Evolutionary conservation across 1,140 invertebrate species (phyloP).

Genomic region (Archegozetes longisetosus): DNA sequence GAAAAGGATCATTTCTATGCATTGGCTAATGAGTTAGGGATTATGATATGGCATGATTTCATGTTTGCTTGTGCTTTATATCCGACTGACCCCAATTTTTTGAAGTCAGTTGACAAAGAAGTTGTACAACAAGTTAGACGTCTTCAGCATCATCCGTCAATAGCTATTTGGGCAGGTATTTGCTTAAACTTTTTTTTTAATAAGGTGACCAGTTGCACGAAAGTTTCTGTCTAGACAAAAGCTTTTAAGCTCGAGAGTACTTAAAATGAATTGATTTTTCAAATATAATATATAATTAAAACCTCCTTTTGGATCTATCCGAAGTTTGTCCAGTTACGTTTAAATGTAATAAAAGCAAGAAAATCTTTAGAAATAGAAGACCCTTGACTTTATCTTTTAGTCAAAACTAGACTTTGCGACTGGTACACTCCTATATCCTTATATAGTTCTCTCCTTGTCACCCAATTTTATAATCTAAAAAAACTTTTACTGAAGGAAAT

Average conservation of each 20-base stretch:
- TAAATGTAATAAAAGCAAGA: too few relatives aligned
- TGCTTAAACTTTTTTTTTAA: slow-evolving; percentile 94
- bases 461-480: slow-evolving; percentile 20
- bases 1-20: slow-evolving; percentile 50
- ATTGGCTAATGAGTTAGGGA: slow-evolving; percentile 33
- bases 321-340: too few relatives aligned
- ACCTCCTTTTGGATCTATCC: too few relatives aligned
- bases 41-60: slow-evolving; percentile 47
- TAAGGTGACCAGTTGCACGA: slow-evolving; percentile 32
- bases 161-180: slow-evolving; percentile 75
- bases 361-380: slow-evolving; percentile 61
- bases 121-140: too few relatives aligned
- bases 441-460: not conserved
- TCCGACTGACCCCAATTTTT: slow-evolving; percentile 57
- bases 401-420: not conserved
- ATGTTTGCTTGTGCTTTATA: too few relatives aligned
- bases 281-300: too few relatives aligned
- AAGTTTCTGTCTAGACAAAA: too few relatives aligned
- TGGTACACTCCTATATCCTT: not conserved
- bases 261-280: too few relatives aligned
- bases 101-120: slow-evolving; percentile 55
- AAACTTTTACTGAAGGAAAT: slow-evolving; percentile 88
- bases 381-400: slow-evolving; percentile 70
- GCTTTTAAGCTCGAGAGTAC: too few relatives aligned
- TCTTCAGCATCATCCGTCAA: too few relatives aligned